Percentiles rank a stretch among this genome's conserved stretches.
phyloP scores from a whole-genome alignment of 2,888 invertebrate genomes.

The Troides helena region DNA sequence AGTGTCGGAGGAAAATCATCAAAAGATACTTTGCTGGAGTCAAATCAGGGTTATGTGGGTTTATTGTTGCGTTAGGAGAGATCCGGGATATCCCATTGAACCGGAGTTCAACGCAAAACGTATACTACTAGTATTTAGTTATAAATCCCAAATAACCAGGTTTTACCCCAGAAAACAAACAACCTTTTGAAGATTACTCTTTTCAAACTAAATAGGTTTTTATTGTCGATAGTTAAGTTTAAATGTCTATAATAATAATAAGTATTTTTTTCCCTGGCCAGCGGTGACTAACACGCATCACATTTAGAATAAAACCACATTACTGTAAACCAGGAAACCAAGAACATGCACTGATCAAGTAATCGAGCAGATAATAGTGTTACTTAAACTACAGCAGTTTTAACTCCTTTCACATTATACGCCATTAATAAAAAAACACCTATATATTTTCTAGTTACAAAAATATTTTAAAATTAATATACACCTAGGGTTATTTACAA shows the following conservation, averaged over 20 bases:
- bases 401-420: background rate
- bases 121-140: too few species aligned
- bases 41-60: too few species aligned
- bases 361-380: background rate
- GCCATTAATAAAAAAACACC: background rate
- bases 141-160: too few species aligned
- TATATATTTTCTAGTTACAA: background rate
- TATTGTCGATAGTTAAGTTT: too few species aligned
- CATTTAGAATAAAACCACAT: constrained; percentile 18
- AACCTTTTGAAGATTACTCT: too few species aligned
- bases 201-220: too few species aligned
- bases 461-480: background rate
- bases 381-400: constrained; percentile 1
- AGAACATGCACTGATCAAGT: constrained; percentile 9
- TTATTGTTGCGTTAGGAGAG: too few species aligned
- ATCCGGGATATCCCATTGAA: too few species aligned
- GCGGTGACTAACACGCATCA: constrained; percentile 3
- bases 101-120: too few species aligned
- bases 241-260: background rate
- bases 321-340: constrained; percentile 10
- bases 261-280: background rate
- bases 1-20: too few species aligned
- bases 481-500: background rate
- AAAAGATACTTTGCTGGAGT: too few species aligned
- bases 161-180: too few species aligned